These are phyloP conservation scores for Drosophila paulistorum DNA, from an alignment of 1,140 invertebrate genomes.

Conservation along the genomic window DNA sequence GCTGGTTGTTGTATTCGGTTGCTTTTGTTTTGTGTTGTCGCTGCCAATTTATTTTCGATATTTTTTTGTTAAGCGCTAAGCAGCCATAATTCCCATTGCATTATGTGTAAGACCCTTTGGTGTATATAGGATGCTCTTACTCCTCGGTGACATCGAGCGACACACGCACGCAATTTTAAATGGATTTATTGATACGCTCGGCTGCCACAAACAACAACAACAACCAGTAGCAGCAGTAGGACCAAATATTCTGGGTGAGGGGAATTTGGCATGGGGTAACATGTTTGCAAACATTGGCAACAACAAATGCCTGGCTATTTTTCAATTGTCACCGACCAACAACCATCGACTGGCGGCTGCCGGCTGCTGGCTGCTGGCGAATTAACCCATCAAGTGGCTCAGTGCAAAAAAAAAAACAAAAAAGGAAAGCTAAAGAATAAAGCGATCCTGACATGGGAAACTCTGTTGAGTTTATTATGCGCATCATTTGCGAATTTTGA, in stretches of 20 bases:
- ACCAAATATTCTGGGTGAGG: background rate
- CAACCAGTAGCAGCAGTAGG: slow-evolving; percentile 25
- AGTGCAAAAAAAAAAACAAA: background rate
- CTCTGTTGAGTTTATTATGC: slow-evolving; percentile 66
- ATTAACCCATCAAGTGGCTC: slow-evolving; percentile 47
- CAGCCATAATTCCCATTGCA: slow-evolving; percentile 78
- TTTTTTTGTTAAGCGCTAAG: slow-evolving; percentile 56
- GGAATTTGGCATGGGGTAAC: slow-evolving; percentile 39
- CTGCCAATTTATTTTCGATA: slow-evolving; percentile 70
- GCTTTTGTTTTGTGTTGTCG: slow-evolving; percentile 73
- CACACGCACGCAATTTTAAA: slow-evolving; percentile 79
- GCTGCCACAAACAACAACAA: slow-evolving; percentile 41
- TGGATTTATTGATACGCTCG: slow-evolving; percentile 79
- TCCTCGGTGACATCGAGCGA: slow-evolving; percentile 22
- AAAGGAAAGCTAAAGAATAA: background rate
- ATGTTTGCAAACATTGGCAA: slow-evolving; percentile 78
- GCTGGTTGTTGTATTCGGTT: background rate
- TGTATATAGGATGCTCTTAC: background rate
- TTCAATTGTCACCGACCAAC: slow-evolving; percentile 74
- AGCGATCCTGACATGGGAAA: slow-evolving; percentile 60
- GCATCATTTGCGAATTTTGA: slow-evolving; percentile 82
- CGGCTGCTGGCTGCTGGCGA: slow-evolving; percentile 19
- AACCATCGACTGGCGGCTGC: slow-evolving; percentile 17
- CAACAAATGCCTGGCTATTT: slow-evolving; percentile 74
- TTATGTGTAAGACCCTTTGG: slow-evolving; percentile 47